Base-by-base conservation (phyloP, 2,113 vertebrate species). In the Sterrhoptilus dennistouni region DNA sequence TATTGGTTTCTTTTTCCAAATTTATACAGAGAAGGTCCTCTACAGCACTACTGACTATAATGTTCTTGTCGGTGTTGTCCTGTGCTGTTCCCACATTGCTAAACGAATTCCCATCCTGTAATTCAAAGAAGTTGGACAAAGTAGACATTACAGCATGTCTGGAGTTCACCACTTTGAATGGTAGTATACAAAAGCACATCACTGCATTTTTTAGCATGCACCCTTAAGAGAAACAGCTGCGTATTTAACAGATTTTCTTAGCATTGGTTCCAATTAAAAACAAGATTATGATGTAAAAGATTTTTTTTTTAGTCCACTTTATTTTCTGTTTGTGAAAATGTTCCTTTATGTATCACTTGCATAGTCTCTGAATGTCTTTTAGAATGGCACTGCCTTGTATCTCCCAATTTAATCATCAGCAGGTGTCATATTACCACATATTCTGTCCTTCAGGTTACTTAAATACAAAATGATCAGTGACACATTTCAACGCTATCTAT, bases 391-490 rank as follows among this genome's bases (percentile, higher is more conserved):
- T 93, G 63, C 38, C 64, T 83, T 42, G 20, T 75, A 74, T 77
- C 85, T 87, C 60, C 44, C 64, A 66, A 76, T 68, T 94, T 81
- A 96, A 93, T 92, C 92, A 86, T 10, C 70, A 45, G 59, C 49
- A 87, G 47, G 31, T 93, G 85, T 89, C 71, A 74, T 28, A 80
- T 14, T 60, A 83, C n/a, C 52, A 88, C 60, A 65, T 45, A 47
- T 9, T 92, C 47, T 88, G 83, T 86, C 83, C 60, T 83, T 61
- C 44, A 75, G 56, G 64, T 75, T 91, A 68, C 82, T 79, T 85
- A 87, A 95, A 94, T 12, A 85, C 42, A 91, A 91, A 85, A 79
- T 27, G 9, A 96, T 91, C 87, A 59, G 66, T 83, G 85, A 91
- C 66, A 95, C 54, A 74, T 77, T 91, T 93, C 66, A 77, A 77